Percentiles rank a stretch among this genome's conserved stretches.
These are phyloP conservation scores for Momotus momota DNA, from an alignment of 2,797 vertebrate genomes.

Conservation along the genomic window DNA sequence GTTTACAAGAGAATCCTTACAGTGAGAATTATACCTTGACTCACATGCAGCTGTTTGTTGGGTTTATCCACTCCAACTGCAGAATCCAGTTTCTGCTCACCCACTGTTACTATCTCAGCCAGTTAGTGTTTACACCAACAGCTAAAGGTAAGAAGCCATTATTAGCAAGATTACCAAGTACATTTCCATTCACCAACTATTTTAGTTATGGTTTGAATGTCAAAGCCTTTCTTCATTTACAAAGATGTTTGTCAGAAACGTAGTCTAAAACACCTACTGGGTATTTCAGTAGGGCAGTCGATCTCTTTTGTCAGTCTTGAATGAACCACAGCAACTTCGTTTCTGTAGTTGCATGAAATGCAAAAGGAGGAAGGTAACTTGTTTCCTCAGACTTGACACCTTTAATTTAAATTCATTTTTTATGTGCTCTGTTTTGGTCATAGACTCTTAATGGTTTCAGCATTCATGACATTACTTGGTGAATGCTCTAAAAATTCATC, in stretches of 20 bases:
- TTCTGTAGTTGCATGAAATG: constrained; percentile 48
- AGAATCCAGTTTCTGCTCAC: background rate
- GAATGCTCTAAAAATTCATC: constrained; percentile 1
- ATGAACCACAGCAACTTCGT: constrained; percentile 36
- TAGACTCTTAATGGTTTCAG: constrained; percentile 15
- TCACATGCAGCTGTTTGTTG: background rate
- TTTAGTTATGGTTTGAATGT: background rate
- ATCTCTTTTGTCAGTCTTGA: constrained; percentile 25
- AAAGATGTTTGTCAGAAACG: background rate
- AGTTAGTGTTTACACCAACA: background rate
- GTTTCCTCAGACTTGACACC: constrained; percentile 47
- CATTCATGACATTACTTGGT: background rate
- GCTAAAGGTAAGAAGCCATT: background rate
- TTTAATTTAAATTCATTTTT: constrained; percentile 64
- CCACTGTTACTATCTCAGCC: background rate
- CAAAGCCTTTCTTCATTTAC: background rate
- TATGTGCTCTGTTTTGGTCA: constrained; percentile 23
- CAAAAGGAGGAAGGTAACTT: constrained; percentile 34
- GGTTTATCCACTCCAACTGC: background rate
- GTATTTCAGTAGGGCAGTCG: background rate
- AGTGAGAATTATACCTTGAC: background rate
- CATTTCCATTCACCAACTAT: background rate
- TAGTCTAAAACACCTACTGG: background rate
- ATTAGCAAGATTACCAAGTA: background rate
- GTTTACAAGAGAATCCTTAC: background rate